Evolutionary conservation across 2,113 vertebrate species (phyloP).

Genomic region (Trematocara variabile): DNA sequence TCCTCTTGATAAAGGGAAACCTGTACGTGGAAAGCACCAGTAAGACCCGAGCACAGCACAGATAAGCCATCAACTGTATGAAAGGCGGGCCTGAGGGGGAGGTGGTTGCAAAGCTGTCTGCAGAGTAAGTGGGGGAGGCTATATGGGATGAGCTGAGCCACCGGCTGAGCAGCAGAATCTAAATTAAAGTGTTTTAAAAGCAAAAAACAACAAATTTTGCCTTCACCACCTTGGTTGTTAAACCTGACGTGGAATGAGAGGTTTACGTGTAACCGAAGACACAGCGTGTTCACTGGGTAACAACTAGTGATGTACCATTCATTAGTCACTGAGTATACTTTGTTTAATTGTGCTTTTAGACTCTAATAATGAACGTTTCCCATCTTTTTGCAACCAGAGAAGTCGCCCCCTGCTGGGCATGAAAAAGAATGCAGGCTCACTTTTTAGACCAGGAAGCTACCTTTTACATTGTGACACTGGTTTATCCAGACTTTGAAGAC

Average conservation of each 20-base stretch:
- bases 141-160: neutral
- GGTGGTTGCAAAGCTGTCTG: neutral
- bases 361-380: neutral
- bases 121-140: neutral
- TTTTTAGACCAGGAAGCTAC: neutral
- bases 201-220: neutral
- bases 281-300: neutral
- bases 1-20: neutral
- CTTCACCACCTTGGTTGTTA: fast-evolving
- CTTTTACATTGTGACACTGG: neutral
- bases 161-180: neutral
- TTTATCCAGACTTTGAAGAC: neutral
- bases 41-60: neutral
- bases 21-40: neutral
- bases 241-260: neutral
- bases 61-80: neutral
- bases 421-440: neutral
- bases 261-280: neutral
- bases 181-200: neutral
- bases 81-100: fast-evolving
- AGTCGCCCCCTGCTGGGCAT: neutral
- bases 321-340: neutral
- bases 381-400: neutral
- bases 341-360: neutral
- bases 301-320: neutral